Percentiles rank a stretch among this genome's conserved stretches.
phyloP scores from a whole-genome alignment of 2,797 vertebrate genomes.

The Malurus leucopterus region DNA sequence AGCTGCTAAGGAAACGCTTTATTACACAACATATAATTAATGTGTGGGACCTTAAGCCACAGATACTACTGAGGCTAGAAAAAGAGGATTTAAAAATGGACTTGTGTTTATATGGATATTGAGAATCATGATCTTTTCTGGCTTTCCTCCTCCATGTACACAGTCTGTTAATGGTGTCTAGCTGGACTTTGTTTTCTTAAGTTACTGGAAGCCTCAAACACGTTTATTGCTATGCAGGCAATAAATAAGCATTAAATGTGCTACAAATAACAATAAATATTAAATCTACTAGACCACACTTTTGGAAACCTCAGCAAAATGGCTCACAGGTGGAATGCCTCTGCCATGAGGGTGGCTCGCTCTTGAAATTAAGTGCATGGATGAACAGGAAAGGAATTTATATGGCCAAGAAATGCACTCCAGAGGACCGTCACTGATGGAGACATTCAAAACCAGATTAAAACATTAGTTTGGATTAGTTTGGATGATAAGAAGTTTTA shows the following conservation, averaged over 20 bases:
- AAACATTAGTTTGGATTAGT: neutral
- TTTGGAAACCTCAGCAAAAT: constrained; percentile 4
- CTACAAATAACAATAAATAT: constrained; percentile 30
- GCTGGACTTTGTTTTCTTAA: neutral
- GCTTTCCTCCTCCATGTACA: neutral
- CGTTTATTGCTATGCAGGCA: neutral
- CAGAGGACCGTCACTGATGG: neutral
- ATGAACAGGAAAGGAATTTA: neutral
- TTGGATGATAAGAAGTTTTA: neutral
- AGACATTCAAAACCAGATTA: neutral
- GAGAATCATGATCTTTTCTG: neutral
- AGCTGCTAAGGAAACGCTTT: constrained; percentile 29
- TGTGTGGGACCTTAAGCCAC: constrained; percentile 9
- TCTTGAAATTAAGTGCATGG: neutral
- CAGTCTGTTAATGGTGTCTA: neutral
- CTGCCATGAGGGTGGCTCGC: neutral
- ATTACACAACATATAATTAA: constrained; percentile 15
- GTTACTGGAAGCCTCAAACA: neutral
- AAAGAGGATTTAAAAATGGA: neutral
- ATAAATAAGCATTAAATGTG: neutral
- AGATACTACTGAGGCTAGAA: constrained; percentile 16
- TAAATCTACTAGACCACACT: neutral
- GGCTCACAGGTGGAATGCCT: neutral
- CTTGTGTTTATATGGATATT: neutral
- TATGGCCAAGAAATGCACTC: neutral